A percentile compares a stretch with the other conserved stretches of the same genome.
Evolutionary conservation across 1,140 invertebrate species (phyloP).

Genomic region (Drosophila erecta): DNA sequence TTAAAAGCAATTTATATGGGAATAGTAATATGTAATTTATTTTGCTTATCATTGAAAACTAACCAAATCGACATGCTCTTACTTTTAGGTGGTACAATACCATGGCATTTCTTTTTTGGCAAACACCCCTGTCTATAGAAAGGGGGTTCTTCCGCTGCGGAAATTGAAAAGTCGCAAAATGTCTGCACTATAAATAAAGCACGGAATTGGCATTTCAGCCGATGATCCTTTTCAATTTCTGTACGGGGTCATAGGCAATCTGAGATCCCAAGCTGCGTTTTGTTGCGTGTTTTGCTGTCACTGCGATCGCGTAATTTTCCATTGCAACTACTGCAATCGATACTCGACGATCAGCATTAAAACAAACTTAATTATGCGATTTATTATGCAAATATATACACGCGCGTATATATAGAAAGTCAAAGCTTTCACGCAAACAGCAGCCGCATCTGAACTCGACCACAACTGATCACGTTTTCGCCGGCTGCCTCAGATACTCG

Average conservation of each 20-base stretch:
- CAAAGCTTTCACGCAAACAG: conserved; percentile 32
- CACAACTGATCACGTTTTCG: conserved; percentile 74
- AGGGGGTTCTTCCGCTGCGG: conserved; percentile 28
- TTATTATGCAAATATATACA: conserved; percentile 73
- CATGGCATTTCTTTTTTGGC: conserved; percentile 25
- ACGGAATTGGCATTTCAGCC: conserved; percentile 2
- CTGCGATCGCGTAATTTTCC: conserved; percentile 56
- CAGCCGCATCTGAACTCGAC: conserved; percentile 41
- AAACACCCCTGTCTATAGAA: neutral
- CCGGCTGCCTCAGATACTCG: conserved; percentile 55
- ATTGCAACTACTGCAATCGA: conserved; percentile 43
- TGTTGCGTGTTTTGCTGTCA: conserved; percentile 35
- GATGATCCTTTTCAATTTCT: neutral
- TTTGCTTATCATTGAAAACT: too few species aligned
- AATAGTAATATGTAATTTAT: too few species aligned
- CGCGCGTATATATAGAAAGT: conserved; percentile 58
- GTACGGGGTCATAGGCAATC: conserved; percentile 18
- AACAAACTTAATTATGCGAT: conserved; percentile 79
- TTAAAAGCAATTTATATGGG: too few species aligned
- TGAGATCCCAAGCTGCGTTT: conserved; percentile 7
- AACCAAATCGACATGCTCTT: neutral
- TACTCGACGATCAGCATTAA: conserved; percentile 41
- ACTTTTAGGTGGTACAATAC: neutral
- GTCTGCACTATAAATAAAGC: conserved; percentile 7
- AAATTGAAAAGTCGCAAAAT: conserved; percentile 26